phyloP scores from a whole-genome alignment of 2,888 invertebrate species.

The Loripinus fragilis region DNA sequence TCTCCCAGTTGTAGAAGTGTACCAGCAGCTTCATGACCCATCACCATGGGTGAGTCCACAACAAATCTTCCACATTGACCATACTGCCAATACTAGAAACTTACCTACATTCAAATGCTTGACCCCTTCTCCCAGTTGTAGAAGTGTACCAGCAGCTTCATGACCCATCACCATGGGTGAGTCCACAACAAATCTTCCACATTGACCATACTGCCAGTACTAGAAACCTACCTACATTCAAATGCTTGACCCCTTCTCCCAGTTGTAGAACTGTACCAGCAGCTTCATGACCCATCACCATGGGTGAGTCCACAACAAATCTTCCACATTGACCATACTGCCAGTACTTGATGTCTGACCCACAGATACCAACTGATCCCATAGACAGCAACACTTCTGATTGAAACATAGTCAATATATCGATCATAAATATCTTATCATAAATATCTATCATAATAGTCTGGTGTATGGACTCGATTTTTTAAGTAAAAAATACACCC shows the following conservation, averaged over 20 bases:
- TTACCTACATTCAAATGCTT: constrained; percentile 66
- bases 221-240: constrained; percentile 61
- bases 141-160: constrained; percentile 73
- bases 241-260: constrained; percentile 66
- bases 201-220: constrained; percentile 72
- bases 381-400: constrained; percentile 68
- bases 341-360: constrained; percentile 78
- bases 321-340: constrained; percentile 69
- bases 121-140: constrained; percentile 66
- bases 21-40: constrained; percentile 77
- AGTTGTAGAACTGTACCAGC: constrained; percentile 70
- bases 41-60: constrained; percentile 69
- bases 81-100: constrained; percentile 71
- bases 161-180: constrained; percentile 75
- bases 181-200: constrained; percentile 67
- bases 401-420: background rate
- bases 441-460: no score
- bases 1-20: constrained; percentile 67
- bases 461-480: no score
- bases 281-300: constrained; percentile 76
- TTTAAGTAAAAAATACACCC: no score
- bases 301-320: constrained; percentile 65
- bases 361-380: constrained; percentile 73
- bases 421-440: no score
- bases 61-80: constrained; percentile 71